A percentile compares a stretch with the other conserved stretches of the same genome.
Conservation (phyloP, 1,140 invertebrate genomes). For the Oryzaephilus surinamensis region DNA sequence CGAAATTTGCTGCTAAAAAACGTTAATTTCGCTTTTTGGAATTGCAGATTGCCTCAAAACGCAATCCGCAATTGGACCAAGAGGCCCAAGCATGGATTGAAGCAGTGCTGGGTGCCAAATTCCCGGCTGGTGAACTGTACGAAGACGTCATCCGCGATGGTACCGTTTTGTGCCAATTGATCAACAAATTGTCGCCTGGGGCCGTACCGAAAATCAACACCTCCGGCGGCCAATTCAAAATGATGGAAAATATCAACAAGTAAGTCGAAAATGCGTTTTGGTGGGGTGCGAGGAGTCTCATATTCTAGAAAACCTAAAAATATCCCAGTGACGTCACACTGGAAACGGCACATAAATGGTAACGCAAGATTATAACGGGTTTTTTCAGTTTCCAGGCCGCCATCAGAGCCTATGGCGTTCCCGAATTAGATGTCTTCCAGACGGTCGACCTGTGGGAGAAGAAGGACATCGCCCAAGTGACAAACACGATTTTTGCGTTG, state of each 20-base stretch:
- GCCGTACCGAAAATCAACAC: constrained; percentile 76
- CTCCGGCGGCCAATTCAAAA: constrained; percentile 82
- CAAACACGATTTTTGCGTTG: constrained; percentile 85
- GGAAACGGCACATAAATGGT: too few species aligned
- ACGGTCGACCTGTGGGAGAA: constrained; percentile 91
- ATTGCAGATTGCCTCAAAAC: constrained; percentile 73
- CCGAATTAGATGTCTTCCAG: constrained; percentile 91
- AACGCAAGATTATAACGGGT: too few species aligned
- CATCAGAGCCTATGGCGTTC: constrained; percentile 77
- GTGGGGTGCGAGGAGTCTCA: background rate
- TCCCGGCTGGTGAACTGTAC: constrained; percentile 60
- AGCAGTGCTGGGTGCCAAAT: constrained; percentile 69
- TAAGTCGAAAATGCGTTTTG: constrained; percentile 34
- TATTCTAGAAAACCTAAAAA: background rate
- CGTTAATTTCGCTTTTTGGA: constrained; percentile 9
- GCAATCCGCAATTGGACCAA: constrained; percentile 77
- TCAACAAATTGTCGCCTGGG: constrained; percentile 80
- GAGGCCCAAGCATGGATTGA: constrained; percentile 90
- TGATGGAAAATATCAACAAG: constrained; percentile 94
- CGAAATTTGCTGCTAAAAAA: background rate
- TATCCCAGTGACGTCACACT: too few species aligned
- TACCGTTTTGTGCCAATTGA: constrained; percentile 77
- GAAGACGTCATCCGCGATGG: constrained; percentile 83
- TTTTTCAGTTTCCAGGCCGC: constrained; percentile 75
- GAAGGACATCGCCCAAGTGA: constrained; percentile 89